Conservation (phyloP, 1,140 invertebrate genomes). For the Popillia japonica region DNA sequence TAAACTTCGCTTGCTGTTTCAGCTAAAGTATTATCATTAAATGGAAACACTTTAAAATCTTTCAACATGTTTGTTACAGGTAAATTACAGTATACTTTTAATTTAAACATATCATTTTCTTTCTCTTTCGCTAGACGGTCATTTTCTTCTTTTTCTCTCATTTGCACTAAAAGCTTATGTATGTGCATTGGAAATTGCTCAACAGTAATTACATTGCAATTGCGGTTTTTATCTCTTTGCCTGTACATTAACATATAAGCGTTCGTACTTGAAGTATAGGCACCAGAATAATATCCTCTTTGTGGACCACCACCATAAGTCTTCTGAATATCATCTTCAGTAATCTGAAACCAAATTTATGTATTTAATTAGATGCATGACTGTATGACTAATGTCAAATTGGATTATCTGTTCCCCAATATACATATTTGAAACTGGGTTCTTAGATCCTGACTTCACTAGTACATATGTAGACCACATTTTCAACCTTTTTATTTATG, state of each 20-base stretch:
- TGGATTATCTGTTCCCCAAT: too few species aligned
- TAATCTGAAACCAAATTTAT: slow-evolving; percentile 67
- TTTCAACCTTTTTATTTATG: too few species aligned
- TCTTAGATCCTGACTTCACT: too few species aligned
- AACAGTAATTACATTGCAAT: slow-evolving; percentile 72
- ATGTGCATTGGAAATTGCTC: slow-evolving; percentile 81
- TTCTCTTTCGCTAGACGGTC: slow-evolving; percentile 68
- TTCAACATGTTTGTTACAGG: slow-evolving; percentile 65
- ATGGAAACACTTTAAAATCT: slow-evolving; percentile 64
- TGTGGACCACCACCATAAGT: slow-evolving; percentile 82
- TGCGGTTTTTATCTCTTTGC: slow-evolving; percentile 77
- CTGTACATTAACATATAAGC: slow-evolving; percentile 95
- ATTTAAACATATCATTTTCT: slow-evolving; percentile 70
- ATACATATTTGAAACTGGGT: too few species aligned
- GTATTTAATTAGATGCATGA: neutral
- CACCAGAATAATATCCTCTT: slow-evolving; percentile 76
- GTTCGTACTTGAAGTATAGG: slow-evolving; percentile 85
- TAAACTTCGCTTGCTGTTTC: slow-evolving; percentile 69
- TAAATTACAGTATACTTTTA: slow-evolving; percentile 72
- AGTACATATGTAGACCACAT: too few species aligned
- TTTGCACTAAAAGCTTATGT: slow-evolving; percentile 70
- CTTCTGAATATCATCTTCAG: slow-evolving; percentile 82
- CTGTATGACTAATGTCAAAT: neutral
- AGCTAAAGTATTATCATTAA: slow-evolving; percentile 67
- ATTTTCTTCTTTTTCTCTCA: slow-evolving; percentile 74